These are phyloP conservation scores for Tolypeutes matacus DNA, from an alignment of 2,797 vertebrate genomes.

Conservation along the genomic window DNA sequence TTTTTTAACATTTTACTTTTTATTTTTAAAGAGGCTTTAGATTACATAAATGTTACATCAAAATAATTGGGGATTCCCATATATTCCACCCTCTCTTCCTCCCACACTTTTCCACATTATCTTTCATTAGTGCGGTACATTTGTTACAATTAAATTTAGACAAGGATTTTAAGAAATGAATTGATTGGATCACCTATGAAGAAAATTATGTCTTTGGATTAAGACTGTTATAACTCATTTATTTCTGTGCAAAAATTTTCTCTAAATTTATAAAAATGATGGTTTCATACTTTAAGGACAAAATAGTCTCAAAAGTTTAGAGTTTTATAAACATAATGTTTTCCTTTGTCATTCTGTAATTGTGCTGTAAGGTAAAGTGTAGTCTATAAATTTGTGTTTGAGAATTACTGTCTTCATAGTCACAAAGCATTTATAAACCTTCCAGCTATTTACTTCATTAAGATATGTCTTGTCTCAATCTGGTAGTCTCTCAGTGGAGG, in stretches of 20 bases:
- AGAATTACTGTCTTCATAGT: not conserved
- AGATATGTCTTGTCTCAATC: not conserved
- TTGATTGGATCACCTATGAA: constrained; percentile 69
- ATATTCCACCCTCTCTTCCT: too few relatives aligned
- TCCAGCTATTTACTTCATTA: not conserved
- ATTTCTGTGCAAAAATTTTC: constrained; percentile 72
- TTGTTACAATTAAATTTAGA: constrained; percentile 70
- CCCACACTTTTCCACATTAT: too few relatives aligned
- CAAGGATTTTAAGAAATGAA: constrained; percentile 72
- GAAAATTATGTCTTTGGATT: constrained; percentile 70
- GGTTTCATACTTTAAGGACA: not conserved
- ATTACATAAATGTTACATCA: too few relatives aligned
- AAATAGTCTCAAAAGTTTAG: not conserved
- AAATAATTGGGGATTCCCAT: too few relatives aligned
- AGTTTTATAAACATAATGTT: not conserved
- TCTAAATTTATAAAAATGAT: constrained; percentile 72
- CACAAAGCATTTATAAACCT: not conserved
- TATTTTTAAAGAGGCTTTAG: too few relatives aligned
- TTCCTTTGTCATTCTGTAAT: not conserved
- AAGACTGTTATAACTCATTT: constrained; percentile 77
- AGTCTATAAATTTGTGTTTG: not conserved
- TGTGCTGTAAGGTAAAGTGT: not conserved
- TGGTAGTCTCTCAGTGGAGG: not conserved
- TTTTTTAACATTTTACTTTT: too few relatives aligned
- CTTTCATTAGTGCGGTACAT: too few relatives aligned